Percentiles rank a stretch among this genome's conserved stretches.
These are phyloP conservation scores for Pentamera pediparva DNA, from an alignment of 53 echinoderm and acorn worm species.

Conservation along the genomic window DNA sequence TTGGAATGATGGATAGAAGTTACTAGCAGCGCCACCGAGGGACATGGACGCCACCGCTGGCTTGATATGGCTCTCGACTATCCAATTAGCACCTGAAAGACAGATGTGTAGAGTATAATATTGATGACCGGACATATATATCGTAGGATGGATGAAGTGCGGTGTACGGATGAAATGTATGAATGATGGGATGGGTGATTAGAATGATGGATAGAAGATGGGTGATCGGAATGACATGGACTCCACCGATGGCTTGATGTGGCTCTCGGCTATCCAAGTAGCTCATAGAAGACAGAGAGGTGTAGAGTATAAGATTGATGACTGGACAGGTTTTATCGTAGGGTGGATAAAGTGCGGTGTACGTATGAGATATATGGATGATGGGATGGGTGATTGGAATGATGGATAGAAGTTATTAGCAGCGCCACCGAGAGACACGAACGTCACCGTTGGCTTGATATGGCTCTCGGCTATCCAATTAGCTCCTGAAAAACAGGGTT, in stretches of 20 bases:
- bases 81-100: constrained; percentile 35
- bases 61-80: constrained; percentile 22
- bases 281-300: constrained; percentile 22
- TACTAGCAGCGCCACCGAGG: constrained; percentile 46
- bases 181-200: no score
- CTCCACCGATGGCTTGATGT: constrained; percentile 29
- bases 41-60: constrained; percentile 56
- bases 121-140: no score
- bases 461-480: constrained; percentile 41
- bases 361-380: no score
- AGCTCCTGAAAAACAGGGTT: constrained; percentile 28
- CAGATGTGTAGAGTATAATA: no score
- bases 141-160: no score
- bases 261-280: constrained; percentile 39
- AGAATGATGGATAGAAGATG: no score
- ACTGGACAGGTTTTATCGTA: no score
- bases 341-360: no score
- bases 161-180: no score
- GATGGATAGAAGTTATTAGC: constrained; percentile 13
- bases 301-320: no score
- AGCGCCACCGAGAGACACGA: constrained; percentile 55
- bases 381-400: no score
- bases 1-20: no score
- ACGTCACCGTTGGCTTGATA: constrained; percentile 33
- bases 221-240: constrained; percentile 54